phyloP scores from a whole-genome alignment of 1,140 invertebrate genomes.

The Thaumatotibia leucotreta region DNA sequence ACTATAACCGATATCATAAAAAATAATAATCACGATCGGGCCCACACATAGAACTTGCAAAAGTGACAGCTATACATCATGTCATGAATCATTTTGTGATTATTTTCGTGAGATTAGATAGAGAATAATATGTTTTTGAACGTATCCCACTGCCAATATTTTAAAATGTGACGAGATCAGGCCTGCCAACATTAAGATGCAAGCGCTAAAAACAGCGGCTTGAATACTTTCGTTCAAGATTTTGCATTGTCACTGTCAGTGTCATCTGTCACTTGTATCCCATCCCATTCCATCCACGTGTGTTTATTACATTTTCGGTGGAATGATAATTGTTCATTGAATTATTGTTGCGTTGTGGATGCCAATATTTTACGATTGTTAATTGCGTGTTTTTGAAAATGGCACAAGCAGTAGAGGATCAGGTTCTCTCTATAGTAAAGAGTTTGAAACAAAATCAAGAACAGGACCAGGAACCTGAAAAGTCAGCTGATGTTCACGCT shows the following conservation, averaged over 20 bases:
- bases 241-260: neutral
- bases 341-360: neutral
- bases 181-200: neutral
- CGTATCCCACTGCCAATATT: neutral
- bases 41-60: no score
- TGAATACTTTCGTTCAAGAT: no score
- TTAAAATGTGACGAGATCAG: neutral
- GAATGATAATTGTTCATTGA: neutral
- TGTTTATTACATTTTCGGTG: neutral
- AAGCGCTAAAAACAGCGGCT: neutral
- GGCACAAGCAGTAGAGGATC: slow-evolving; percentile 2
- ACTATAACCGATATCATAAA: no score
- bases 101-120: neutral
- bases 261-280: neutral
- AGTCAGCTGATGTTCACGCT: neutral
- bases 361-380: neutral
- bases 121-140: neutral
- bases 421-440: slow-evolving; percentile 12
- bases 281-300: neutral
- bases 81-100: neutral
- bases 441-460: slow-evolving; percentile 14
- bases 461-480: neutral
- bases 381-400: neutral
- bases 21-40: no score
- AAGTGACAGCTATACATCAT: no score